Conservation (phyloP, 2,113 vertebrate genomes). For the Thryonomys swinderianus region DNA sequence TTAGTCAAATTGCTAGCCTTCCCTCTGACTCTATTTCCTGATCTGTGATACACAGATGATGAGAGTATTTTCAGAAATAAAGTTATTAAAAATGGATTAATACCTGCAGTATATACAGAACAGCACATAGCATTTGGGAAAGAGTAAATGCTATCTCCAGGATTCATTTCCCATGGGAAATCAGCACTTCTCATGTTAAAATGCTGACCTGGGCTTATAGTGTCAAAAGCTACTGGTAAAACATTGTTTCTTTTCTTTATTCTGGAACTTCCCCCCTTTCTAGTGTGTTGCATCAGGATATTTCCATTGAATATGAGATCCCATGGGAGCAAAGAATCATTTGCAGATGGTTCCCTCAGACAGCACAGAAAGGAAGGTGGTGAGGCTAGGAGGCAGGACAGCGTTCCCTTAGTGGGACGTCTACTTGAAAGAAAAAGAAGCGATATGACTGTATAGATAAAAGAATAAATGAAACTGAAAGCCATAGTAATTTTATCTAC, state of each 20-base stretch:
- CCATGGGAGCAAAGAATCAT: neutral
- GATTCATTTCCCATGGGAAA: neutral
- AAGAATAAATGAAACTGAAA: constrained; percentile 55
- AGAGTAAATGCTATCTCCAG: neutral
- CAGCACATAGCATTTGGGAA: neutral
- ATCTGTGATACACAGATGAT: neutral
- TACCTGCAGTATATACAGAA: neutral
- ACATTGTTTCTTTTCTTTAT: neutral
- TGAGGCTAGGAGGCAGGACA: neutral
- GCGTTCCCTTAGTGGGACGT: neutral
- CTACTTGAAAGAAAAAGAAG: neutral
- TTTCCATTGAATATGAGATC: neutral
- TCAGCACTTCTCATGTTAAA: neutral
- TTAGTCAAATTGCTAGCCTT: neutral
- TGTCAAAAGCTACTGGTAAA: neutral
- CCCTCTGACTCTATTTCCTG: neutral
- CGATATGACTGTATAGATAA: neutral
- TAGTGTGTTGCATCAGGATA: neutral
- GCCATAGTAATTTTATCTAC: constrained; percentile 35
- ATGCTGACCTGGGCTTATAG: neutral
- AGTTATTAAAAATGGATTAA: neutral
- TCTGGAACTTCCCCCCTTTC: neutral
- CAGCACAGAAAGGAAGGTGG: neutral
- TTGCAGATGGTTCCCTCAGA: neutral
- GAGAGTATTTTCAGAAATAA: neutral